phyloP scores from a whole-genome alignment of 2,797 vertebrate species.

The Toxotes lorentzi region DNA sequence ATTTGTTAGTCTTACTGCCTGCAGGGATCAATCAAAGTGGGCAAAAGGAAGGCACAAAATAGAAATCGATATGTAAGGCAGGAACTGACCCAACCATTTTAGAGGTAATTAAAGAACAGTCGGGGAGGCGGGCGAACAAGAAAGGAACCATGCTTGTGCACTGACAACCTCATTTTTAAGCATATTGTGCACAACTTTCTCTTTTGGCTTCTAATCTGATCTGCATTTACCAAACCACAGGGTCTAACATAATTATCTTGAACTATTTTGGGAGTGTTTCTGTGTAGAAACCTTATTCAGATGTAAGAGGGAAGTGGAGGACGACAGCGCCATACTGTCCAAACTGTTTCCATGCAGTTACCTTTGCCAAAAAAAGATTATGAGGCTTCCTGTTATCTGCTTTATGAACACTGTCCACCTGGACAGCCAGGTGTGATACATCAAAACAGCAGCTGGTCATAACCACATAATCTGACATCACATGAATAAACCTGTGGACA shows the following conservation, averaged over 20 bases:
- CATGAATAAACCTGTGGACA: conserved; percentile 62
- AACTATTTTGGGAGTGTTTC: conserved; percentile 21
- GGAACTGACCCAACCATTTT: conserved; percentile 73
- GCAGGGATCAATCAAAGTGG: conserved; percentile 69
- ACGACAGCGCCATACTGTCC: conserved; percentile 3
- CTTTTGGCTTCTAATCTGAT: conserved; percentile 28
- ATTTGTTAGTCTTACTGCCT: conserved; percentile 75
- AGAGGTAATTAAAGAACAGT: conserved; percentile 74
- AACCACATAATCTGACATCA: conserved; percentile 67
- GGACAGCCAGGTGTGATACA: conserved; percentile 64
- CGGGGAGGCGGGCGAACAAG: conserved; percentile 30
- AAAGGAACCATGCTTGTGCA: conserved; percentile 17
- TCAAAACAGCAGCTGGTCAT: conserved; percentile 72
- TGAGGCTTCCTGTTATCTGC: conserved; percentile 65
- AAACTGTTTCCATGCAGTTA: conserved; percentile 34
- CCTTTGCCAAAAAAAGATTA: conserved; percentile 59
- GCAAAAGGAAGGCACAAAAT: conserved; percentile 68
- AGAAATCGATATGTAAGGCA: conserved; percentile 76
- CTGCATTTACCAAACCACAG: conserved; percentile 31
- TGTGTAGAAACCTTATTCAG: conserved; percentile 23
- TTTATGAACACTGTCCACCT: conserved; percentile 74
- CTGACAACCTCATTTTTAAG: conserved; percentile 10
- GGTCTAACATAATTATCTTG: conserved; percentile 28
- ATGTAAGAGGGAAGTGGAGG: conserved; percentile 5
- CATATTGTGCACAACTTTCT: conserved; percentile 17